Evolutionary conservation across 2,113 vertebrate species (phyloP).

Genomic region (Tauraco erythrolophus): DNA sequence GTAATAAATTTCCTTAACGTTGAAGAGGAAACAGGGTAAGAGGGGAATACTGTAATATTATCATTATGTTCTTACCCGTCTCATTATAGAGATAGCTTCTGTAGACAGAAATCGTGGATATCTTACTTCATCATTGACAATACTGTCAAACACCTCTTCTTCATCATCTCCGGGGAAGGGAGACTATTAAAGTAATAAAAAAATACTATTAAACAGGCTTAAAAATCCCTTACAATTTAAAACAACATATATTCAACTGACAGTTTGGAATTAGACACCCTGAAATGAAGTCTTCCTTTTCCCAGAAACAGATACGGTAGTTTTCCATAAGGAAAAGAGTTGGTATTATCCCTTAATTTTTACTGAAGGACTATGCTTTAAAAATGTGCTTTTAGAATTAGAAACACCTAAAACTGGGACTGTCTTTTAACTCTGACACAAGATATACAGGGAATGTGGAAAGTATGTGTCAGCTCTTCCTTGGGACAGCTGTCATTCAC

Average conservation of each 20-base stretch:
- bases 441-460: not conserved
- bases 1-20: not conserved
- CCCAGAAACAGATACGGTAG: not conserved
- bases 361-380: not conserved
- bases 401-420: not conserved
- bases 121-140: slow-evolving; percentile 98
- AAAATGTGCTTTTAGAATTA: not conserved
- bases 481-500: not conserved
- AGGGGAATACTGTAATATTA: not conserved
- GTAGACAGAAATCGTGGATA: slow-evolving; percentile 97
- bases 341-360: not conserved
- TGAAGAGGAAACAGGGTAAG: not conserved
- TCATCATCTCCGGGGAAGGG: slow-evolving; percentile 98
- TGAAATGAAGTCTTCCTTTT: not conserved
- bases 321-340: not conserved
- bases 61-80: slow-evolving; percentile 83
- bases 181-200: slow-evolving; percentile 77
- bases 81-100: slow-evolving; percentile 98
- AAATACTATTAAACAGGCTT: not conserved
- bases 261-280: not conserved
- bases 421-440: not conserved
- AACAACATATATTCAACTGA: not conserved
- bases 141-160: slow-evolving; percentile 99
- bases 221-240: not conserved
- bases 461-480: not conserved